phyloP scores from a whole-genome alignment of 35 echinoderm and acorn worm genomes.

The Acanthaster planci region DNA sequence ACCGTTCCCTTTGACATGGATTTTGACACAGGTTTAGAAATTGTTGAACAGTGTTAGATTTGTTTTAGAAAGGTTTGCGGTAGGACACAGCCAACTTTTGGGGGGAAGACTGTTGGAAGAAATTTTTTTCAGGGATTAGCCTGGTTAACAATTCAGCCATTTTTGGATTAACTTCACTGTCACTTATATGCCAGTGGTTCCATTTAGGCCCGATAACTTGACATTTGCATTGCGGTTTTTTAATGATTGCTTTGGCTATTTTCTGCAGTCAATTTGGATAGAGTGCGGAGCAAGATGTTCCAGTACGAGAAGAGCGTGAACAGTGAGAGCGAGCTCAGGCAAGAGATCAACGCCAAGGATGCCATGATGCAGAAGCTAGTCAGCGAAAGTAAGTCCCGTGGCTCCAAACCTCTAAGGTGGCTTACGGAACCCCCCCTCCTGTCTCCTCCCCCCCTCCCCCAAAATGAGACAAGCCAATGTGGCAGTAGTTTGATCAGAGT shows the following conservation, averaged over 20 bases:
- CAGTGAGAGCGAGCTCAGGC: neutral
- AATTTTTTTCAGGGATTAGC: too few relatives aligned
- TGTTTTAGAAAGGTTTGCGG: too few relatives aligned
- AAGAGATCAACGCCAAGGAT: slow-evolving; percentile 16
- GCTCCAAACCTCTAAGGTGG: neutral
- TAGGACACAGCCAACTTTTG: too few relatives aligned
- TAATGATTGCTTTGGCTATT: neutral
- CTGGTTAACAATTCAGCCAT: too few relatives aligned
- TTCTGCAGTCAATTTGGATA: neutral
- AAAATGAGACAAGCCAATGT: neutral
- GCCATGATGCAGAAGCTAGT: slow-evolving; percentile 13
- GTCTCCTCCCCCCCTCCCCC: neutral
- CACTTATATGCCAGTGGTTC: too few relatives aligned
- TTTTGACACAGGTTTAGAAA: too few relatives aligned
- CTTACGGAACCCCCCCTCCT: neutral
- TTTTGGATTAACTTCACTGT: too few relatives aligned
- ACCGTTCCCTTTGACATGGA: too few relatives aligned
- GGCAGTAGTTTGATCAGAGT: too few relatives aligned
- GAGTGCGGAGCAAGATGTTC: neutral
- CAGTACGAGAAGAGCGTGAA: neutral
- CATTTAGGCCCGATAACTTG: neutral
- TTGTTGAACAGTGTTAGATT: too few relatives aligned
- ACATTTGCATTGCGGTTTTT: too few relatives aligned
- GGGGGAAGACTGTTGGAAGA: too few relatives aligned
- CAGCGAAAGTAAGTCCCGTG: neutral